A percentile compares a stretch with the other conserved stretches of the same genome.
phyloP scores from a whole-genome alignment of 2,113 vertebrate species.

The Cynoglossus semilaevis region DNA sequence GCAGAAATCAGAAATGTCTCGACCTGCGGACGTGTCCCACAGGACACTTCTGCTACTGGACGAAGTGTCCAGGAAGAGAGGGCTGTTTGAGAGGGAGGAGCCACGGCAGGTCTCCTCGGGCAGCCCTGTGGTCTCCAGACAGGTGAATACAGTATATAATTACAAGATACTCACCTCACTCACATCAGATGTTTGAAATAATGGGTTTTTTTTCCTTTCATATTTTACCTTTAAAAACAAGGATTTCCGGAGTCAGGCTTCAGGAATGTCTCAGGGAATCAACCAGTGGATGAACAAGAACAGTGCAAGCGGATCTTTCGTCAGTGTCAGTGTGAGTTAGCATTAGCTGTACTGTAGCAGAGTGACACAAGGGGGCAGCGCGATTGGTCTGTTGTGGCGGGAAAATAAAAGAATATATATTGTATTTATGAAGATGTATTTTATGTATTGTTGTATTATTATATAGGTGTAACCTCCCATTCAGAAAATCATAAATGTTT shows the following conservation, averaged over 20 bases:
- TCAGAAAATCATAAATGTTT: no score
- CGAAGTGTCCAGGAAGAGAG: constrained; percentile 87
- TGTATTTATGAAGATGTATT: no score
- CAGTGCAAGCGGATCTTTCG: constrained; percentile 55
- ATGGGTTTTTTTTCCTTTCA: background rate
- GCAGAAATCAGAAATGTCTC: constrained; percentile 79
- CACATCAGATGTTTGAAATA: no score
- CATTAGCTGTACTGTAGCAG: no score
- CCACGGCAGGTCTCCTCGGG: constrained; percentile 21
- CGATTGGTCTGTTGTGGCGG: background rate
- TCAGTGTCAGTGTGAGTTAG: background rate
- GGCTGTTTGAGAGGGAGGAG: constrained; percentile 83
- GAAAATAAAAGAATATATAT: no score
- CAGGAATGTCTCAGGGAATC: constrained; percentile 82
- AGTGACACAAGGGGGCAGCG: constrained; percentile 51
- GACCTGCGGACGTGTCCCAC: constrained; percentile 67
- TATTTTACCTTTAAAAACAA: constrained; percentile 9
- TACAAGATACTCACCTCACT: no score
- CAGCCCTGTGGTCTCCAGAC: constrained; percentile 53
- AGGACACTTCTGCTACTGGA: constrained; percentile 76
- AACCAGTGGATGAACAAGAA: constrained; percentile 82
- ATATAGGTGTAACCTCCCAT: no score
- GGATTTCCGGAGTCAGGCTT: constrained; percentile 76
- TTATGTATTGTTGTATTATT: no score
- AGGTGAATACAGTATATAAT: constrained; percentile 63